Conservation (phyloP, 2,888 invertebrate genomes). For the Helleia helle region DNA sequence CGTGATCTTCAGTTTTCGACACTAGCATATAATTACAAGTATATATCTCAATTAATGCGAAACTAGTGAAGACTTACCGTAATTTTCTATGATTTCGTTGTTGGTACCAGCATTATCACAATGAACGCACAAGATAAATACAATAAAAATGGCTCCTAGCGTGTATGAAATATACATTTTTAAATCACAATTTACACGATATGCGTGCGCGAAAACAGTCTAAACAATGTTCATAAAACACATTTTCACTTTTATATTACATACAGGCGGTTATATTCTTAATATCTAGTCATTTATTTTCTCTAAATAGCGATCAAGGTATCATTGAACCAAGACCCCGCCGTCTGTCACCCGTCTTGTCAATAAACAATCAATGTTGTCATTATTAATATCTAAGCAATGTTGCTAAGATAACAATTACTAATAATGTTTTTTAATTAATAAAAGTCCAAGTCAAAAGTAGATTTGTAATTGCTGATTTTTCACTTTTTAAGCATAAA, state of each 20-base stretch:
- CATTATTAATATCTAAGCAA: too few species aligned
- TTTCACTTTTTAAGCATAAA: too few species aligned
- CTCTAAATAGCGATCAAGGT: slow-evolving; percentile 50
- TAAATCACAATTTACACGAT: slow-evolving; percentile 45
- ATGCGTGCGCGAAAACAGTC: slow-evolving; percentile 43
- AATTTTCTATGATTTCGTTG: slow-evolving; percentile 67
- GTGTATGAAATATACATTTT: slow-evolving; percentile 67
- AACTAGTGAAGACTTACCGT: slow-evolving; percentile 43
- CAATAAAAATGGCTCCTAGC: slow-evolving; percentile 72
- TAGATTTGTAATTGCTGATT: too few species aligned
- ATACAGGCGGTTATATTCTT: slow-evolving; percentile 46
- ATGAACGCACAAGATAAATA: slow-evolving; percentile 73
- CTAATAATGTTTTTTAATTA: too few species aligned
- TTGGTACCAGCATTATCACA: slow-evolving; percentile 67
- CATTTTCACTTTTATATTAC: slow-evolving; percentile 54
- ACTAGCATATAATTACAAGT: background rate
- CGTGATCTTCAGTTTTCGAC: slow-evolving; percentile 6
- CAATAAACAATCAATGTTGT: slow-evolving; percentile 68
- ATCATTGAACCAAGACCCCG: slow-evolving; percentile 58
- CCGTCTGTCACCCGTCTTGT: slow-evolving; percentile 69
- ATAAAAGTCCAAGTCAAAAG: too few species aligned
- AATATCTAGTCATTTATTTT: slow-evolving; percentile 49
- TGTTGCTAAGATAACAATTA: too few species aligned
- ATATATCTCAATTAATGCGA: slow-evolving; percentile 6
- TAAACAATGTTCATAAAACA: slow-evolving; percentile 54